Evolutionary conservation across 1,140 invertebrate species (phyloP).

Genomic region (Aphelinus atriplicis): DNA sequence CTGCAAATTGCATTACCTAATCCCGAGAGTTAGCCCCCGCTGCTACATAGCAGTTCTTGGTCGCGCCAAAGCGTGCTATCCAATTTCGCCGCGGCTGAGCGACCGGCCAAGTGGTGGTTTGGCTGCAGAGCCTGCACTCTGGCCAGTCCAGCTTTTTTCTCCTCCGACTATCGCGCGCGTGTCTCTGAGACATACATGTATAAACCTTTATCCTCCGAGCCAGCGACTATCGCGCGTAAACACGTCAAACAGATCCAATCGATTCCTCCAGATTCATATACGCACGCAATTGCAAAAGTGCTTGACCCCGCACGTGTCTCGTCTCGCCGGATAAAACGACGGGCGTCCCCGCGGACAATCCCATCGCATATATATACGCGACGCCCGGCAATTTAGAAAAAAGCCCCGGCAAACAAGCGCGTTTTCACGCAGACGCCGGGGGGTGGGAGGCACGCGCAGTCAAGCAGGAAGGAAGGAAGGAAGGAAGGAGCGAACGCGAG

Average conservation of each 20-base stretch:
- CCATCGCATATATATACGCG: no score
- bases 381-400: no score
- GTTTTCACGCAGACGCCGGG: no score
- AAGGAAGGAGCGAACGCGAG: no score
- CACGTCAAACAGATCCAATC: no score
- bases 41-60: conserved; percentile 25
- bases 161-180: neutral
- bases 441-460: no score
- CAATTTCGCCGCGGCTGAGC: conserved; percentile 20
- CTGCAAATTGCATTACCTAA: conserved; percentile 38
- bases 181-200: neutral
- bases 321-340: no score
- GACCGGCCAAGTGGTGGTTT: neutral
- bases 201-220: neutral
- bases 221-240: neutral
- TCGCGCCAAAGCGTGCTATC: conserved; percentile 23
- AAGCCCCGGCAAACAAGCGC: no score
- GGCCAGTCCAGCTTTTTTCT: no score
- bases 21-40: neutral
- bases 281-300: neutral
- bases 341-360: no score
- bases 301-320: neutral
- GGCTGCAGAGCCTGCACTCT: no score
- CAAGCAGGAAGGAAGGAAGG: no score
- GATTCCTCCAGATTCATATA: neutral